Evolutionary conservation across 2,888 invertebrate genomes (phyloP).

Genomic region (Drosophila lutescens): DNA sequence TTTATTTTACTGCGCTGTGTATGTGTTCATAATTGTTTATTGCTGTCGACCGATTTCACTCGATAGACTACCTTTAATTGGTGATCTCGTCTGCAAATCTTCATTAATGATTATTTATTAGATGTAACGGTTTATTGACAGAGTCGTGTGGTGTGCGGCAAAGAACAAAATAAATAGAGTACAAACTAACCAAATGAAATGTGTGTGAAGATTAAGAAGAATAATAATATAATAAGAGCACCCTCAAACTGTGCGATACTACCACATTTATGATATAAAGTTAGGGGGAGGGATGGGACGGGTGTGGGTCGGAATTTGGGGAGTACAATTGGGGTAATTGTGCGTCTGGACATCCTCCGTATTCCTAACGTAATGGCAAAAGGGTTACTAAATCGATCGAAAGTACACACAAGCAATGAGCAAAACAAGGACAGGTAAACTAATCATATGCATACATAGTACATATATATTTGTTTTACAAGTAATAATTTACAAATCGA

Average conservation of each 20-base stretch:
- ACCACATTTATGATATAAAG: constrained; percentile 18
- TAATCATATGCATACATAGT: constrained; percentile 42
- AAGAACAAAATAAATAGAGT: constrained; percentile 47
- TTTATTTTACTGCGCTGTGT: constrained; percentile 59
- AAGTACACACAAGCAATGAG: constrained; percentile 30
- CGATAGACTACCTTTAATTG: constrained; percentile 16
- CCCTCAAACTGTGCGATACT: constrained; percentile 50
- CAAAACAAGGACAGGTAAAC: constrained; percentile 36
- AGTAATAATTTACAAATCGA: constrained; percentile 62
- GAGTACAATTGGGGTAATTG: constrained; percentile 23
- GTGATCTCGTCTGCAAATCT: constrained; percentile 22
- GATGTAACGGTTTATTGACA: constrained; percentile 63
- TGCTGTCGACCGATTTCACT: constrained; percentile 13
- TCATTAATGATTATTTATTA: constrained; percentile 33
- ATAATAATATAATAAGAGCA: constrained; percentile 48
- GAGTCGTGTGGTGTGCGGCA: constrained; percentile 42
- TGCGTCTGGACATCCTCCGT: constrained; percentile 49
- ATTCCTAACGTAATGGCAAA: constrained; percentile 46
- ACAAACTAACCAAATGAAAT: constrained; percentile 47
- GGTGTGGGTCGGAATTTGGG: constrained; percentile 2
- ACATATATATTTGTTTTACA: constrained; percentile 58
- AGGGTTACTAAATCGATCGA: constrained; percentile 2
- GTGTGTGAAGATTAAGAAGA: constrained; percentile 42
- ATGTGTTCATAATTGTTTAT: constrained; percentile 44
- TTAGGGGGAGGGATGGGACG: neutral